A percentile compares a stretch with the other conserved stretches of the same genome.
These are phyloP conservation scores for Dysmachus trigonus DNA, from an alignment of 2,888 invertebrate species.

Conservation along the genomic window DNA sequence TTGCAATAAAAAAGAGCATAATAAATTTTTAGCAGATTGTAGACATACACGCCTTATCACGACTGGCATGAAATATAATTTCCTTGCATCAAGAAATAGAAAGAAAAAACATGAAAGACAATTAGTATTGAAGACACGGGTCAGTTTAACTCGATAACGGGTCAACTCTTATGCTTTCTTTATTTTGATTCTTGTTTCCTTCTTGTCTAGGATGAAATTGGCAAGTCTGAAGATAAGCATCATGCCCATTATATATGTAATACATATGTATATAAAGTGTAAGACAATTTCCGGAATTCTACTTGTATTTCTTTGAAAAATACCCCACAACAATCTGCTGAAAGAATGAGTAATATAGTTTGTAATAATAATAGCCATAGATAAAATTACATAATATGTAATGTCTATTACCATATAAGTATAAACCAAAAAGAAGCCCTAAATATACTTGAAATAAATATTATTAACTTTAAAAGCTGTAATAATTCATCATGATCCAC, in stretches of 20 bases:
- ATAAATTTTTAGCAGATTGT: not conserved
- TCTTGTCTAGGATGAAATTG: not conserved
- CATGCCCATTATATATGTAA: not conserved
- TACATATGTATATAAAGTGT: not conserved
- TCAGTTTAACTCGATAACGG: constrained; percentile 2
- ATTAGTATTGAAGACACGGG: constrained; percentile 27
- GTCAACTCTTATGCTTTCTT: constrained; percentile 28
- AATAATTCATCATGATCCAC: not conserved
- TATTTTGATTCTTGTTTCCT: constrained; percentile 13
- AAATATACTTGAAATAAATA: not conserved
- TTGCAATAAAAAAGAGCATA: not conserved
- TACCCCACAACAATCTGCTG: not conserved
- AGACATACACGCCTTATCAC: not conserved
- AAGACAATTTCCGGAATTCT: no score
- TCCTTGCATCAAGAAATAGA: not conserved
- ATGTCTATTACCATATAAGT: not conserved
- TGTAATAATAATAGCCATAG: not conserved
- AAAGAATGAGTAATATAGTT: not conserved
- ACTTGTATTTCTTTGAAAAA: not conserved
- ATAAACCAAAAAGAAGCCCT: not conserved
- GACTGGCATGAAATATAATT: not conserved
- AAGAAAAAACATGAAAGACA: not conserved
- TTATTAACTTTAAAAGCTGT: not conserved
- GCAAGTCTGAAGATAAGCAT: not conserved
- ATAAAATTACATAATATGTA: not conserved